These are phyloP conservation scores for Ladona fulva DNA, from an alignment of 1,140 invertebrate species.

Conservation along the genomic window DNA sequence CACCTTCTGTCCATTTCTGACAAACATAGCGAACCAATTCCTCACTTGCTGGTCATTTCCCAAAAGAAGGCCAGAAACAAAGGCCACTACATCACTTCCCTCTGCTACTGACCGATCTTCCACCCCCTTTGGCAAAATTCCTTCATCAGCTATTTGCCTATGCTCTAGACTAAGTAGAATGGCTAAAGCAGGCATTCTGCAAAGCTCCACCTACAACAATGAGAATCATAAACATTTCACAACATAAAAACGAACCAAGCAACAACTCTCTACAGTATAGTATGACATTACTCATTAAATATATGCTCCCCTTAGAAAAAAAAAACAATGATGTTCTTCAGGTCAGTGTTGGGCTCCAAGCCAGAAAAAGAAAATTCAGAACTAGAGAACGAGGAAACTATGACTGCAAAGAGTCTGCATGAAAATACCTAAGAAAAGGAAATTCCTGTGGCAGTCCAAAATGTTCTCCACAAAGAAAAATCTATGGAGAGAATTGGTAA, in stretches of 20 bases:
- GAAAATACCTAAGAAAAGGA: no score
- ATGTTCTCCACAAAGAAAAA: no score
- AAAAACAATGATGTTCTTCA: no score
- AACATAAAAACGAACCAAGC: slow-evolving; percentile 16
- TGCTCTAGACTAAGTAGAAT: slow-evolving; percentile 64
- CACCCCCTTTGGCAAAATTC: slow-evolving; percentile 34
- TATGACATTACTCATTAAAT: no score
- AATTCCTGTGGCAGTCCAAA: no score
- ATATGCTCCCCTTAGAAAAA: no score
- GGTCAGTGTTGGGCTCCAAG: no score
- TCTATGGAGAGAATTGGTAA: no score
- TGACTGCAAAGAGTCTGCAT: no score
- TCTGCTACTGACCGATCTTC: slow-evolving; percentile 16
- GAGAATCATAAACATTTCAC: slow-evolving; percentile 15
- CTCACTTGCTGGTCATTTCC: slow-evolving; percentile 83
- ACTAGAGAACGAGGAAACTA: no score
- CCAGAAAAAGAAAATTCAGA: no score
- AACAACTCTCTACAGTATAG: background rate
- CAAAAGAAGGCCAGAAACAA: slow-evolving; percentile 81
- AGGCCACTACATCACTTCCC: slow-evolving; percentile 57
- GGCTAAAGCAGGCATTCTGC: slow-evolving; percentile 78
- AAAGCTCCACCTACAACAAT: slow-evolving; percentile 56
- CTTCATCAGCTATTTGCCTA: slow-evolving; percentile 37
- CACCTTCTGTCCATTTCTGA: slow-evolving; percentile 81
- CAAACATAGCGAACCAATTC: slow-evolving; percentile 86